Percentiles rank a stretch among this genome's conserved stretches.
These are phyloP conservation scores for Menura novaehollandiae DNA, from an alignment of 2,113 vertebrate species.

Conservation along the genomic window DNA sequence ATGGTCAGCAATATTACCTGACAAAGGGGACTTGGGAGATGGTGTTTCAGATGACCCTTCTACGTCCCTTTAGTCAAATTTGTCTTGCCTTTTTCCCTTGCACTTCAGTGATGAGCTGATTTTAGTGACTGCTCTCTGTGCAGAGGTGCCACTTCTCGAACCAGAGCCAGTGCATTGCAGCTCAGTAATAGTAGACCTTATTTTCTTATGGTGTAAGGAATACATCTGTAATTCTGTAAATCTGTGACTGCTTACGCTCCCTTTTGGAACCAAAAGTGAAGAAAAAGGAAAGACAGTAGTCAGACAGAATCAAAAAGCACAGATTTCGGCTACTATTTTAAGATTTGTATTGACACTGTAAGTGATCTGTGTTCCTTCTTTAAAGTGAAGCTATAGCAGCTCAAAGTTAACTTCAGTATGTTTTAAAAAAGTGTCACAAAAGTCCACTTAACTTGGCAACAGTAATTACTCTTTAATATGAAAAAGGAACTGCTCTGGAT, in stretches of 20 bases:
- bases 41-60: neutral
- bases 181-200: slow-evolving; percentile 50
- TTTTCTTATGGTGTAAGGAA: slow-evolving; percentile 42
- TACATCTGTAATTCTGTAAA: slow-evolving; percentile 58
- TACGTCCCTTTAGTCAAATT: neutral
- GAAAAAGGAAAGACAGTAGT: slow-evolving; percentile 52
- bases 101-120: neutral
- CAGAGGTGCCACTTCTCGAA: slow-evolving; percentile 51
- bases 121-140: slow-evolving; percentile 39
- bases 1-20: neutral
- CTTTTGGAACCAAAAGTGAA: slow-evolving; percentile 47
- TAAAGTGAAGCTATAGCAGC: slow-evolving; percentile 26
- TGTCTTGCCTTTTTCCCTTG: neutral
- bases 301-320: slow-evolving; percentile 57
- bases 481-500: neutral
- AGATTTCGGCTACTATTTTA: slow-evolving; percentile 66
- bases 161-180: neutral
- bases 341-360: slow-evolving; percentile 54
- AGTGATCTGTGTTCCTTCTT: slow-evolving; percentile 46
- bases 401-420: slow-evolving; percentile 37
- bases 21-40: neutral
- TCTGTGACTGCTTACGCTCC: slow-evolving; percentile 48
- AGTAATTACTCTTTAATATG: neutral
- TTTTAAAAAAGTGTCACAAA: neutral
- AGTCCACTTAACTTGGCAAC: slow-evolving; percentile 28